Conservation (phyloP, 2,797 vertebrate species). For the Chloroceryle inda region DNA sequence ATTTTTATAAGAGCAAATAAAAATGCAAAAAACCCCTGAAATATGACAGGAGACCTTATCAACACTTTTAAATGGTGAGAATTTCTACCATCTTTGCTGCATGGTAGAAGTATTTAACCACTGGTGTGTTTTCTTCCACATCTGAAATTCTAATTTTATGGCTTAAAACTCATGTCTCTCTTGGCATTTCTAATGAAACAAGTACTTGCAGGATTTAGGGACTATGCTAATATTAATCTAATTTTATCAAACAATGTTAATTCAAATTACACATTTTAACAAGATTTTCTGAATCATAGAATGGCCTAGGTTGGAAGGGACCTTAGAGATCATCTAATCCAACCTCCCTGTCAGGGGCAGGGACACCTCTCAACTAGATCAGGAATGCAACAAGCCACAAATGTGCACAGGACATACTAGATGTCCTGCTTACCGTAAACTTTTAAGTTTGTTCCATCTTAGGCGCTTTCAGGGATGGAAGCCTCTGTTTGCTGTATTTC, state of each 20-base stretch:
- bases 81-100: background rate
- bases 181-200: background rate
- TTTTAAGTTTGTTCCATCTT: background rate
- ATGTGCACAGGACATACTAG: background rate
- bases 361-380: too few species aligned
- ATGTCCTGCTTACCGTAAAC: background rate
- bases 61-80: background rate
- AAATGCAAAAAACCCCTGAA: background rate
- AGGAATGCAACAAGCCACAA: background rate
- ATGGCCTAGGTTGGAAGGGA: too few species aligned
- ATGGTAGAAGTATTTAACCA: background rate
- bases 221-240: background rate
- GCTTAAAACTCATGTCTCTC: background rate
- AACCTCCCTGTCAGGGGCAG: too few species aligned
- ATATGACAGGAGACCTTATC: background rate
- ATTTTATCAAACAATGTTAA: background rate
- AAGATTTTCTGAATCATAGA: background rate
- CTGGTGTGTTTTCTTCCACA: background rate
- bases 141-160: constrained; percentile 1
- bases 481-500: background rate
- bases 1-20: constrained; percentile 37
- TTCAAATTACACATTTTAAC: background rate
- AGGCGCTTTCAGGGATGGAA: background rate
- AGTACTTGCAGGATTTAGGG: background rate
- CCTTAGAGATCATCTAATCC: too few species aligned